These are phyloP conservation scores for Equus przewalskii DNA, from an alignment of 2,113 vertebrate species.

Conservation along the genomic window DNA sequence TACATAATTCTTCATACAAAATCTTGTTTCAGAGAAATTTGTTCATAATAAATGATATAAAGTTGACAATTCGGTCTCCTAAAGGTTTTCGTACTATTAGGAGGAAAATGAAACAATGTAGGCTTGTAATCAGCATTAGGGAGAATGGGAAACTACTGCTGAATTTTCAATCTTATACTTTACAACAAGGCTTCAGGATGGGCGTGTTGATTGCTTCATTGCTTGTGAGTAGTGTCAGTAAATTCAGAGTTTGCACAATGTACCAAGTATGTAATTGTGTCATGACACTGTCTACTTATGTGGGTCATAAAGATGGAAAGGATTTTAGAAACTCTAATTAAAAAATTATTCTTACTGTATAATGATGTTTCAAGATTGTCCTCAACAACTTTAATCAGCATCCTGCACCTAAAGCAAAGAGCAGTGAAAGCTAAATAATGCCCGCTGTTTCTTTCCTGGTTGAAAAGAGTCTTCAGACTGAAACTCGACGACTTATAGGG, in stretches of 20 bases:
- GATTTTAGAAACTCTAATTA: constrained; percentile 47
- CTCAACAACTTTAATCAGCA: background rate
- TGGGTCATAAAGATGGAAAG: background rate
- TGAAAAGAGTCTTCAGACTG: background rate
- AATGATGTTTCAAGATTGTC: background rate
- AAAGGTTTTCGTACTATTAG: background rate
- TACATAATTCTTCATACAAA: background rate
- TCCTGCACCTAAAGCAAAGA: background rate
- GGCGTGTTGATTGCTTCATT: background rate
- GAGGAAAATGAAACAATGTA: constrained; percentile 19
- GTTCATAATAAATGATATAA: background rate
- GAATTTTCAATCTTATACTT: background rate
- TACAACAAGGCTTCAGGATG: background rate
- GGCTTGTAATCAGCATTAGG: background rate
- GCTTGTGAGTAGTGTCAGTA: background rate
- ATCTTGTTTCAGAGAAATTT: background rate
- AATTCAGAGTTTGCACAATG: background rate
- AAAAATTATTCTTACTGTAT: background rate
- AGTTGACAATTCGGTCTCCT: background rate
- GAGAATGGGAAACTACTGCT: background rate
- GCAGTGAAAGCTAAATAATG: background rate
- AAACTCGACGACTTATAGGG: background rate
- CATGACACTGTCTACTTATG: background rate
- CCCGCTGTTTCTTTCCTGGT: background rate
- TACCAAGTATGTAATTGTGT: background rate